Base-by-base conservation (phyloP, 2,113 vertebrate genomes). In the Sander lucioperca region DNA sequence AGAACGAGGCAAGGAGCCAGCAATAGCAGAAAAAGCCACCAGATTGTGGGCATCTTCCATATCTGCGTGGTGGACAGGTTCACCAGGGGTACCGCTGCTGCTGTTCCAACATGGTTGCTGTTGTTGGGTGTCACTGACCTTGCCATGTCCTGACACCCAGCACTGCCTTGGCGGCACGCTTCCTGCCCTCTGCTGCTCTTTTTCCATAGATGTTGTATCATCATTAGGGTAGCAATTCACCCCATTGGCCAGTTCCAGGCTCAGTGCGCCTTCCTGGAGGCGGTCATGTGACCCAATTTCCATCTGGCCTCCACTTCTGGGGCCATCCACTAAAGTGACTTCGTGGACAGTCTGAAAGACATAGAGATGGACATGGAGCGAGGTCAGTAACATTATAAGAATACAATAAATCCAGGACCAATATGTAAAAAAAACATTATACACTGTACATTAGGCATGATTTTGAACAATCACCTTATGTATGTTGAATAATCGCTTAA, bases 241-340 rank as follows among this genome's bases (percentile, higher is more conserved):
- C 91, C 97, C 97, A 96, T 97, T 98, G 85, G 92, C 95, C 89
- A 96, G 93, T 91, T 95, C 94, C 93, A 94, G 91, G 91, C 94
- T 97, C 95, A 97, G 92, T 91, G 91, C 94, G 95, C 96, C 95
- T 96, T 98, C 97, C 94, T 97, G 96, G 88, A 96, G 97, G 97
- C 96, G 95, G 95, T 96, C 96, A 95, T 97, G 96, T 96, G 96
- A 97, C 97, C 97, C 97, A 96, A 96, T 96, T 97, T 99, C 98
- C 98, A 99, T 99, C 96, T 96, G 98, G 96, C 95, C 96, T 96
- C 96, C 95, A 96, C 95, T 95, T 96, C 95, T 96, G 96, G 96
- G 97, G 97, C 98, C 98, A 99, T 99, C 97, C 97, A 99, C 96
- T 68, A 84, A 89, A 95, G 92, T 82, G 94, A 96, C 95, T 94